These are phyloP conservation scores for Sterna hirundo DNA, from an alignment of 2,113 vertebrate genomes.

Conservation along the genomic window DNA sequence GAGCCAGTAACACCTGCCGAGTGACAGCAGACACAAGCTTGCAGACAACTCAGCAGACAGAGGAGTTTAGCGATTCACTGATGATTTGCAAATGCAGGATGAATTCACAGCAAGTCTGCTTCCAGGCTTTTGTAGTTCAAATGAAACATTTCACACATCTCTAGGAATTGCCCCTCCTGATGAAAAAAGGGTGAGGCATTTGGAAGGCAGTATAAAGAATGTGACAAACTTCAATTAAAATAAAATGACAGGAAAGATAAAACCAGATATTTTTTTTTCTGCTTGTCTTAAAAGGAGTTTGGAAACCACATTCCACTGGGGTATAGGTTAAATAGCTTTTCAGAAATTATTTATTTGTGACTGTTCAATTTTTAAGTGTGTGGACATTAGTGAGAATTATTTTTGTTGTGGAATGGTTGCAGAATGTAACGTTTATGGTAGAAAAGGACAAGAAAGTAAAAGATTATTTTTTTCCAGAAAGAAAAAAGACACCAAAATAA, in stretches of 20 bases:
- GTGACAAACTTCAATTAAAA: slow-evolving; percentile 26
- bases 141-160: slow-evolving; percentile 30
- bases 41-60: slow-evolving; percentile 3
- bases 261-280: background rate
- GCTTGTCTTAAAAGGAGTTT: background rate
- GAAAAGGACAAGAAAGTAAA: background rate
- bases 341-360: background rate
- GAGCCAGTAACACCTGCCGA: background rate
- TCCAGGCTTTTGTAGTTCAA: slow-evolving; percentile 45
- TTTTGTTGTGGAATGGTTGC: background rate
- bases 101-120: slow-evolving; percentile 37
- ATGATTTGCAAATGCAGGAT: slow-evolving; percentile 23
- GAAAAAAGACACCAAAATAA: background rate
- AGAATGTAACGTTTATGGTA: background rate
- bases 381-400: background rate
- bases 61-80: background rate
- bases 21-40: background rate
- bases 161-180: background rate
- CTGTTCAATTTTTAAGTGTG: background rate
- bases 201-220: background rate
- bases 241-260: background rate
- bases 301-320: background rate
- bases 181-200: slow-evolving; percentile 5
- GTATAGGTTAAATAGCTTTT: background rate
- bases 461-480: background rate